Conservation (phyloP, 1,140 invertebrate species). For the Argopecten irradians region DNA sequence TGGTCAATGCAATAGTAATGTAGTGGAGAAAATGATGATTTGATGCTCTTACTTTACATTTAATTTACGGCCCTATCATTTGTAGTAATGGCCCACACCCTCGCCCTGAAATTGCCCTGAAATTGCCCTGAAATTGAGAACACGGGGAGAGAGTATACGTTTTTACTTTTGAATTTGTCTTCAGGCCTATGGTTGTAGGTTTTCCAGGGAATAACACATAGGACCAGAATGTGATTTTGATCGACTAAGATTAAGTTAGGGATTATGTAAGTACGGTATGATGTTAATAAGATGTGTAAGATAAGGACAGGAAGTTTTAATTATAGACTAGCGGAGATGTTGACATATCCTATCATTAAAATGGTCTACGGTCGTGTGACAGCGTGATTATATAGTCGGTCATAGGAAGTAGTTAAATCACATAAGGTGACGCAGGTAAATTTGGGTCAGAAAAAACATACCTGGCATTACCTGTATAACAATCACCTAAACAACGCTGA, state of each 20-base stretch:
- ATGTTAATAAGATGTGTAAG: not conserved
- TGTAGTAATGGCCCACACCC: no score
- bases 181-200: not conserved
- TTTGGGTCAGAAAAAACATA: not conserved
- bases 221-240: not conserved
- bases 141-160: no score
- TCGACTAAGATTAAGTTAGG: not conserved
- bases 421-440: not conserved
- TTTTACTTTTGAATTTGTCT: no score
- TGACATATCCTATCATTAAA: not conserved
- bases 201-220: not conserved
- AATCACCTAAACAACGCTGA: not conserved
- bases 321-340: not conserved
- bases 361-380: not conserved
- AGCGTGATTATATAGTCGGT: not conserved
- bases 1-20: no score
- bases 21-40: no score
- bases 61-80: no score
- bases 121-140: no score
- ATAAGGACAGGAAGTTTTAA: not conserved
- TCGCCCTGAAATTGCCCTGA: no score
- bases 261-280: not conserved
- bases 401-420: not conserved
- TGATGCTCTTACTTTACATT: no score
- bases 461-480: constrained; percentile 1